Evolutionary conservation across 2,113 vertebrate species (phyloP), one percentile per base, ranked within the genome.

Genomic region (Bucco capensis): DNA sequence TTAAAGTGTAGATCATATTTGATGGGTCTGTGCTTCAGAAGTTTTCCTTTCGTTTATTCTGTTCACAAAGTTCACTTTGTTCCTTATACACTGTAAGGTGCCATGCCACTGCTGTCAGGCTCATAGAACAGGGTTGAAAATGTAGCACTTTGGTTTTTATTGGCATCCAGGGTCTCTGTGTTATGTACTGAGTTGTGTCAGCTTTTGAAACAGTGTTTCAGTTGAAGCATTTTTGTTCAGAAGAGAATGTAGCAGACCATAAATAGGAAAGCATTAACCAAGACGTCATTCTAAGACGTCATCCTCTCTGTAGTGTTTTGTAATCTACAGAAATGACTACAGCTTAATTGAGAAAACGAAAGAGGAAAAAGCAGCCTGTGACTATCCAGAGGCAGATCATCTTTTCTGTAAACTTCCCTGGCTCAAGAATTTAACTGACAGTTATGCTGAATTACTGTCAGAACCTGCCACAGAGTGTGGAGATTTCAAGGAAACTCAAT

Each of bases 301-400:
- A 93, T 93, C 79, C 77, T 88, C 46, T 61, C 21, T 75, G 50
- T 31, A 76, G 3, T 76, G 62, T 94, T 96, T 95, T 86, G 89
- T 77, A 89, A 90, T 37, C 71, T 85, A 44, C 83, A 92, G 83
- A 60, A 84, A 90, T 75, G 7, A 82, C 27, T 90, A 5, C 24
- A 42, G 38, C n/a, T 75, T 57, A 81, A 54, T 22, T 87, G 54
- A 90, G 92, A 95, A 96, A 95, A 90, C 2, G 72, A 92, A 93
- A 95, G 83, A 86, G 61, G 49, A 93, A 75, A 81, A 84, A 35
- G 42, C 35, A 85, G 66, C 38, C 27, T 42, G 16, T 81, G 65
- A 44, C 49, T 17, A 56, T 83, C 19, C 28, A 60, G 64, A 67
- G 60, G 23, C 24, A 72, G 31, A 60, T 60, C 15, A 30, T 92